A percentile compares a stretch with the other conserved stretches of the same genome.
Evolutionary conservation across 2,888 invertebrate species (phyloP).

Genomic region (Leptothorax acervorum): DNA sequence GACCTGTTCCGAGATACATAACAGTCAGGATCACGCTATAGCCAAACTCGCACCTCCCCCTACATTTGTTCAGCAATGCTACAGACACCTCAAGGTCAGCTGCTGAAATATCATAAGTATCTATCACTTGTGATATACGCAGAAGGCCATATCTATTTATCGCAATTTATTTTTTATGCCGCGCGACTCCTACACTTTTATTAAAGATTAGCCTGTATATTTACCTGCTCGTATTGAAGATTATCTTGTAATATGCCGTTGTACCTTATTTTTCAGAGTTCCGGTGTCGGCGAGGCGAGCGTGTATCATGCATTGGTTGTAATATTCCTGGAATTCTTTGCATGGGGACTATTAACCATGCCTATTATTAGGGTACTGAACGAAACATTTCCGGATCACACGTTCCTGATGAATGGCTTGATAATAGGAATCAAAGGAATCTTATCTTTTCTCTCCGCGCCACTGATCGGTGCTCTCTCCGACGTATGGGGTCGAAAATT

Average conservation of each 20-base stretch:
- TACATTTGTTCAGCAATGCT: slow-evolving; percentile 82
- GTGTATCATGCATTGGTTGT: slow-evolving; percentile 99
- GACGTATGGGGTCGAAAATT: slow-evolving; percentile 99
- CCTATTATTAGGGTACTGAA: slow-evolving; percentile 98
- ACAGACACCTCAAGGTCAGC: slow-evolving; percentile 85
- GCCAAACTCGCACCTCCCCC: slow-evolving; percentile 74
- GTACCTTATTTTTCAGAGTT: slow-evolving; percentile 88
- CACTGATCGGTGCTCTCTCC: slow-evolving; percentile 98
- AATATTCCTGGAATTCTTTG: slow-evolving; percentile 99
- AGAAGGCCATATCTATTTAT: slow-evolving; percentile 18
- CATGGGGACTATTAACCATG: slow-evolving; percentile 99
- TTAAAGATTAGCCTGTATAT: neutral
- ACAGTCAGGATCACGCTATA: slow-evolving; percentile 79
- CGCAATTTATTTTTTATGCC: neutral
- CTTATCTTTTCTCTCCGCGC: slow-evolving; percentile 98
- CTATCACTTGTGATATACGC: neutral
- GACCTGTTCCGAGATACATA: slow-evolving; percentile 82
- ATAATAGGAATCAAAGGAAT: slow-evolving; percentile 99
- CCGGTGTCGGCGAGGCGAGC: slow-evolving; percentile 97
- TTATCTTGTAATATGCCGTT: slow-evolving; percentile 24
- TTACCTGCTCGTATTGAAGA: neutral
- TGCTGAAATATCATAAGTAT: slow-evolving; percentile 53
- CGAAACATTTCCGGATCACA: slow-evolving; percentile 99
- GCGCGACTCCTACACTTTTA: neutral
- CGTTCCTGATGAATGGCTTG: slow-evolving; percentile 99